Base-by-base conservation (phyloP, 2,888 invertebrate genomes). In the Automeris io region DNA sequence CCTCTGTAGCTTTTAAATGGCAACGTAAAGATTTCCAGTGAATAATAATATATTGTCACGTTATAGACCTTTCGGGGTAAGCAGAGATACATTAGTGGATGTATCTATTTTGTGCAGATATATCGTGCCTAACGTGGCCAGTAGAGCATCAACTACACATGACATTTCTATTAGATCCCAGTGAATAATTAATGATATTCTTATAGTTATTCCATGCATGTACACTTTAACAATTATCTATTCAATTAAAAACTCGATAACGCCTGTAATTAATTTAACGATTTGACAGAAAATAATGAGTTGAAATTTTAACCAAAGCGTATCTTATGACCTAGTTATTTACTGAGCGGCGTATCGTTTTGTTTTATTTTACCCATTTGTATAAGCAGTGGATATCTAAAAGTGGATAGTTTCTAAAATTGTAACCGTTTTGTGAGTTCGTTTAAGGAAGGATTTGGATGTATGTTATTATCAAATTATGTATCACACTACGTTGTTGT, bases 261-360 rank as follows among this genome's bases (percentile, higher is more conserved):
- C n/a, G 37, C 35, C 42, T 39, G 38, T 29, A 33, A 33, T n/a
- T n/a, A n/a, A 33, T 13, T 9, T 7, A 33, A 19, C 19, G 12
- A 35, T 11, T 32, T 23, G 18, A 18, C 11, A 37, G 39, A 16
- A 45, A 45, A 46, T 51, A 38, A 35, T 39, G 45, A 54, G 47
- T 54, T 53, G 50, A 49, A 51, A 49, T 48, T 54, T 49, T 46
- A 43, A 61, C 46, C 41, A 62, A 65, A 60, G 51, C 61, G 57
- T 62, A 47, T 64, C 57, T 51, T 56, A 51, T 66, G 60, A 56
- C 62, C 64, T 47, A 51, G 50, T 53, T 59, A 57, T 47, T 65
- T 55, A 50, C 45, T 47, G 49, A 55, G 42, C 44, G 47, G 49
- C 48, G 43, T 49, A 39, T 49, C 46, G 41, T 50, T 58, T 59